Percentiles rank a stretch among this genome's conserved stretches.
Conservation (phyloP, 2,113 vertebrate genomes). For the Protobothrops flavoviridis region DNA sequence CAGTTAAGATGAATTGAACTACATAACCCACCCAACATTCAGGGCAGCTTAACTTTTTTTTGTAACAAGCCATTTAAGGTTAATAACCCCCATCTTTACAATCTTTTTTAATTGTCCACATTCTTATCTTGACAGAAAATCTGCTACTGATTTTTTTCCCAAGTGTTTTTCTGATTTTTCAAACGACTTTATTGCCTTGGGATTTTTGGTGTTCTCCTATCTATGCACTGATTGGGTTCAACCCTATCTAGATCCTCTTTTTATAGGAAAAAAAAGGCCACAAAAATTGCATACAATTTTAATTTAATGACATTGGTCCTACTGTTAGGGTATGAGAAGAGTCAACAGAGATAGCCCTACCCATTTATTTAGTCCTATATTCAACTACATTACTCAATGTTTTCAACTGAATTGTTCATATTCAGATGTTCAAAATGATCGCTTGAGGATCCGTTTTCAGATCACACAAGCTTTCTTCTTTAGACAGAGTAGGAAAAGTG, state of each 20-base stretch:
- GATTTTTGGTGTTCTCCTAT: neutral
- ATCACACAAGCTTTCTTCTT: neutral
- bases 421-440: neutral
- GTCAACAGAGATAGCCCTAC: neutral
- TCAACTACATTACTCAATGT: neutral
- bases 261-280: neutral
- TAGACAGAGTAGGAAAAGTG: neutral
- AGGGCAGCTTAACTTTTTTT: neutral
- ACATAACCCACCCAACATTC: neutral
- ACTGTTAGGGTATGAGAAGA: neutral
- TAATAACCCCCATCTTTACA: neutral
- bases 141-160: neutral
- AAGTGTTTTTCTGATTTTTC: neutral
- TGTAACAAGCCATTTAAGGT: neutral
- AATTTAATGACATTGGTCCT: neutral
- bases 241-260: neutral
- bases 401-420: neutral
- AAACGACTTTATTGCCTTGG: neutral
- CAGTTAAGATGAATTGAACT: neutral
- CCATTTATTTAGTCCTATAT: neutral
- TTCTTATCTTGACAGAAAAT: neutral
- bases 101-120: neutral
- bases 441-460: neutral
- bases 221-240: neutral
- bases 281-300: rapidly evolving